Evolutionary conservation across 2,888 invertebrate genomes (phyloP), one percentile per base, ranked within the genome.

Genomic region (Hofmannophila pseudospretella): DNA sequence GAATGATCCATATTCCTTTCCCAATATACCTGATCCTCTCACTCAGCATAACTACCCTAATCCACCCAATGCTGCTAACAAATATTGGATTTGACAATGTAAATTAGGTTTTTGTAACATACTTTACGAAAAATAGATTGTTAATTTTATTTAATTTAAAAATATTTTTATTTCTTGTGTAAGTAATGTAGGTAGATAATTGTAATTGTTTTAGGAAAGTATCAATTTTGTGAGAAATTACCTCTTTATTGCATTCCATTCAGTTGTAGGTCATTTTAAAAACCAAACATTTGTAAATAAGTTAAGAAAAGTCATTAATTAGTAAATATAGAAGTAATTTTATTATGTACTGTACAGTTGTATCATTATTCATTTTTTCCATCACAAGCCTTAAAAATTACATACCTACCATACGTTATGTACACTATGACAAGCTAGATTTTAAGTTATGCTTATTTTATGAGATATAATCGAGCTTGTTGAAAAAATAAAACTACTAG

Each of bases 21-120:
- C 88, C 1, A 88, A 77, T 44, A 77, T 86, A 37, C 52, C 72
- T 23, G 88, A 88, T 45, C 79, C 86, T 16, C 62, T 88, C 8
- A 67, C 68, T 35, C 87, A 87, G 46, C 88, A 87, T 43, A 79
- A 61, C 45, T 88, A 88, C 51, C 77, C 82, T 25, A 84, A 80
- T 61, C 74, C 86, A 26, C 64, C 82, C 3, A 81, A 80, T 44
- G 54, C 76, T 36, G 61, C 74, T 8, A 88, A 84, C 49, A 88
- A 88, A 55, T 88, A 88, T 47, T 88, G 88, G 88, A 84, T 87
- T 69, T 87, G 82, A 85, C 74, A 65, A 36, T 23, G 9, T 26
- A 14, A 20, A 10, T 22, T 34, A 7, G 9, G n/a, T n/a, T n/a
- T n/a, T 12, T 33, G n/a, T 32, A n/a, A 31, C 30, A 25, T 16